Evolutionary conservation across 2,888 invertebrate species (phyloP), one percentile per base, ranked within the genome.

Genomic region (Ennomos erosarius): DNA sequence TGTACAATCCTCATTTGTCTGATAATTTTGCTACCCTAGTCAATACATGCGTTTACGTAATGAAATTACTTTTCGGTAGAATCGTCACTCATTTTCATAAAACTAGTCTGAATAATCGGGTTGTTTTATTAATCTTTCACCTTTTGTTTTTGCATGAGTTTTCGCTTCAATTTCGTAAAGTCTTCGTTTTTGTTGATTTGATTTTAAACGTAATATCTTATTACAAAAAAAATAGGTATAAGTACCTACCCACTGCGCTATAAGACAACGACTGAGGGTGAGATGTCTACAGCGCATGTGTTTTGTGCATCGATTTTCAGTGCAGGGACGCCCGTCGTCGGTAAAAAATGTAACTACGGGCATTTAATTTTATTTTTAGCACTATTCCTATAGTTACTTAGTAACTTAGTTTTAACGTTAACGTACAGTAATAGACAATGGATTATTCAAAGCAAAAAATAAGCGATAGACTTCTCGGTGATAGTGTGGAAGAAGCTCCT

Each of bases 271-370:
- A 34, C 11, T 45, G 45, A 33, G 39, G 39, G 38, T n/a, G 33
- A 26, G 13, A 4, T 9, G 36, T 9, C n/a, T 10, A 50, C 11
- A 10, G 48, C 59, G 59, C 59, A 54, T 59, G 59, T 45, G 59
- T 13, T 9, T 39, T 44, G 43, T 51, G 46, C 59, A 59, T 59
- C 45, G 59, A 59, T 59, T 50, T 49, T 54, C 39, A 59, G 59
- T 54, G 59, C 54, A 59, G 59, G 44, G 54, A 54, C 42, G 13
- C 13, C 12, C 2, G 3, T 35, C 10, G 42, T 35, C 10, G 42
- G 42, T 43, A n/a, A 43, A 42, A 26, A 40, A 42, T 40, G 26
- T 50, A 11, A 10, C n/a, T 26, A 10, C n/a, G 37, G 9, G 47
- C 10, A 33, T 44, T 33, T 44, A 44, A 26, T 9, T 33, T 9